Evolutionary conservation across 2,113 vertebrate genomes (phyloP).

Genomic region (Odobenus rosmarus): DNA sequence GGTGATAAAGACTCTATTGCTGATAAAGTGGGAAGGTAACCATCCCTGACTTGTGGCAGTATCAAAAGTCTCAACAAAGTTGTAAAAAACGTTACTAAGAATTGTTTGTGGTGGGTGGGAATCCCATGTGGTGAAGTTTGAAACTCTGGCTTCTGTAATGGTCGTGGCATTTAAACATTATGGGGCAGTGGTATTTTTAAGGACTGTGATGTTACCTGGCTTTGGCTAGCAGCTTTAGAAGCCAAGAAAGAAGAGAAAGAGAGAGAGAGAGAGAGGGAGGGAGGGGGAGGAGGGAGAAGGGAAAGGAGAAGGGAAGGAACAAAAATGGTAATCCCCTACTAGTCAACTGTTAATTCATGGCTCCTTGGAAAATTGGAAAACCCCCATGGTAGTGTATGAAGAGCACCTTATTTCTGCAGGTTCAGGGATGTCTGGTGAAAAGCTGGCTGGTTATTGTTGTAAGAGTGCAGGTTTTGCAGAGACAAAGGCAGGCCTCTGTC

Average conservation of each 20-base stretch:
- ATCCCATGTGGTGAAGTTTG: neutral
- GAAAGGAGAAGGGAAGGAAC: neutral
- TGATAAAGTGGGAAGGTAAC: neutral
- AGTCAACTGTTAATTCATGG: neutral
- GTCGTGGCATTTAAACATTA: neutral
- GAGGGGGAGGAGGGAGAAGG: no score
- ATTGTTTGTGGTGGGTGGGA: neutral
- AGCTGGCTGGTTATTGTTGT: neutral
- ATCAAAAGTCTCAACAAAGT: neutral
- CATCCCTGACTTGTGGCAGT: rapidly evolving
- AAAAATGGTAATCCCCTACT: neutral
- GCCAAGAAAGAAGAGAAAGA: no score
- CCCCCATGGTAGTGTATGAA: neutral
- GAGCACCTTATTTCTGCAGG: neutral
- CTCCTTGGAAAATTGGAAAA: neutral
- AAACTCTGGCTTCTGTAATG: neutral
- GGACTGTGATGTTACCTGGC: neutral
- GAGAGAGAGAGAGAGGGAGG: no score
- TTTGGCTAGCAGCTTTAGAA: neutral
- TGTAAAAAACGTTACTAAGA: neutral
- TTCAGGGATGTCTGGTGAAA: neutral
- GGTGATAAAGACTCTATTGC: neutral
- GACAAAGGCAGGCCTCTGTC: neutral
- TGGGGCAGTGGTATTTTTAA: neutral
- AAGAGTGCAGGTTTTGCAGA: neutral